phyloP scores from a whole-genome alignment of 2,888 invertebrate species.

The Spatulosminthurus flaviceps region DNA sequence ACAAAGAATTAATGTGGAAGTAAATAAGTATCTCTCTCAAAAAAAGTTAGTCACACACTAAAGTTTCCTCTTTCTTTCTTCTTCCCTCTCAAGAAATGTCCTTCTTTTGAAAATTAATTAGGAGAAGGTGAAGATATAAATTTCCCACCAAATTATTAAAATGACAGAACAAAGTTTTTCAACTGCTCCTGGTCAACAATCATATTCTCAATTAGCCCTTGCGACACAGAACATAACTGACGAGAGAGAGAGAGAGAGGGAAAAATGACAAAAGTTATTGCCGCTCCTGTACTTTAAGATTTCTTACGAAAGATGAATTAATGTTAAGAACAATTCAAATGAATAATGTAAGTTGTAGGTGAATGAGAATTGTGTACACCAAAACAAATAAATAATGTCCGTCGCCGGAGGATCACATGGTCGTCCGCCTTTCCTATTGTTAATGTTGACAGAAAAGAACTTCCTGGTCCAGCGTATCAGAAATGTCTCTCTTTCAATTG shows the following conservation, averaged over 20 bases:
- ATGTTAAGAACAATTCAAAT: conserved; percentile 6
- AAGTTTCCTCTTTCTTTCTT: too few relatives aligned
- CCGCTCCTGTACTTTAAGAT: too few relatives aligned
- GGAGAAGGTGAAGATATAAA: too few relatives aligned
- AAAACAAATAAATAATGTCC: conserved; percentile 43
- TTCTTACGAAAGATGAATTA: background rate
- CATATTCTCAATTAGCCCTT: background rate
- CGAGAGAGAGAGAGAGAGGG: too few relatives aligned
- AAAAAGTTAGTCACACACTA: background rate
- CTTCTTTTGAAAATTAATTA: too few relatives aligned
- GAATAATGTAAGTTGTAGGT: conserved; percentile 20
- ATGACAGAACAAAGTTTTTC: background rate
- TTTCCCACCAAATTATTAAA: too few relatives aligned
- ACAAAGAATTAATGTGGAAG: conserved; percentile 23
- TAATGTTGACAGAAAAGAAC: conserved; percentile 37
- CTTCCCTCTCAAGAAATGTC: too few relatives aligned
- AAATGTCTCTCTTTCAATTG: background rate
- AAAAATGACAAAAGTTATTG: conserved; percentile 13
- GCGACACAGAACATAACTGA: background rate
- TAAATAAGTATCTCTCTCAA: background rate
- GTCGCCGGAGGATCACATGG: conserved; percentile 48
- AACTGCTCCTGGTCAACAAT: background rate
- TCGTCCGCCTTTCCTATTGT: conserved; percentile 39
- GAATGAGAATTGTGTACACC: conserved; percentile 40
- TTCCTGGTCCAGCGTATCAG: conserved; percentile 39